phyloP scores from a whole-genome alignment of 2,113 vertebrate species.

The Chiloscyllium plagiosum region DNA sequence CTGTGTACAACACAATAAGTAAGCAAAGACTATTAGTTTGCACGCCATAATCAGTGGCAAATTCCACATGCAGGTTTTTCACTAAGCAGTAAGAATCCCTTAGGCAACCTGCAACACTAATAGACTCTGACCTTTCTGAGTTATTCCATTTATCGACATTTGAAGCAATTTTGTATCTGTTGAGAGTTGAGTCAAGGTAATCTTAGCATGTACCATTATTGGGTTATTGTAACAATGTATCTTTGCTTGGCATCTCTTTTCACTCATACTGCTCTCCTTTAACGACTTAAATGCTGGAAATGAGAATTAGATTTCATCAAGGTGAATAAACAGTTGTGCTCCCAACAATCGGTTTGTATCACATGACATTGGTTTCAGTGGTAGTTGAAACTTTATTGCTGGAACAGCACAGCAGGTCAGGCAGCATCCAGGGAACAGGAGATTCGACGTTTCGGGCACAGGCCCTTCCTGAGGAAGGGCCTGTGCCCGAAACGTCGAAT shows the following conservation, averaged over 20 bases:
- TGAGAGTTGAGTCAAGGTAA: conserved; percentile 3
- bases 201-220: not conserved
- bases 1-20: not conserved
- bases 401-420: too few species aligned
- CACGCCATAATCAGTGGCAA: not conserved
- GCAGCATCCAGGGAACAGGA: too few species aligned
- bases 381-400: too few species aligned
- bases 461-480: too few species aligned
- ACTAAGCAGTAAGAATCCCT: not conserved
- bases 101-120: not conserved
- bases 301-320: not conserved
- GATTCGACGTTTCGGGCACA: too few species aligned
- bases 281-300: not conserved
- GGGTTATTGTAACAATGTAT: conserved; percentile 11
- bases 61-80: not conserved
- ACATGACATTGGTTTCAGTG: not conserved
- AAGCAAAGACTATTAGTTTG: not conserved
- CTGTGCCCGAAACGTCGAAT: too few species aligned
- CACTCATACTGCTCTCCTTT: not conserved
- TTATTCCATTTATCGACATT: conserved; percentile 17
- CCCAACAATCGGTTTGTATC: not conserved
- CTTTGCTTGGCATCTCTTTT: not conserved
- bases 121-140: conserved; percentile 24
- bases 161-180: conserved; percentile 22
- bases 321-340: not conserved